Evolutionary conservation across 2,113 vertebrate genomes (phyloP).

Genomic region (Misgurnus anguillicaudatus): DNA sequence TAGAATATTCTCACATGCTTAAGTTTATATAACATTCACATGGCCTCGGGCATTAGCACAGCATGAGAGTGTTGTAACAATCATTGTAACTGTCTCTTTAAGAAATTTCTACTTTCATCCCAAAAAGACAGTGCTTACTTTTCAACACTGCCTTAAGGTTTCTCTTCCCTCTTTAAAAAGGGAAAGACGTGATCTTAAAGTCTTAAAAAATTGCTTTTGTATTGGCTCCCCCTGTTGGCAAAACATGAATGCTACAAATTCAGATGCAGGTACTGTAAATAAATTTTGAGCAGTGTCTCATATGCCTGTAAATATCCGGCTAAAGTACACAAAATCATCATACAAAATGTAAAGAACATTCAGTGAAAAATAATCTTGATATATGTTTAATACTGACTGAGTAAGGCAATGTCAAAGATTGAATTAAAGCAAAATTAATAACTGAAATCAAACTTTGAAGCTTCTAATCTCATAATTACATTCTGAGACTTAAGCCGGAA

Average conservation of each 20-base stretch:
- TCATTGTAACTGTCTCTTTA: not conserved
- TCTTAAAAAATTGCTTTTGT: constrained; percentile 44
- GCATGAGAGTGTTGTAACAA: not conserved
- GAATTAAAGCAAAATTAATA: too few relatives aligned
- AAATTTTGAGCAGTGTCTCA: not conserved
- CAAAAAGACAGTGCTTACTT: not conserved
- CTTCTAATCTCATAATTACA: too few relatives aligned
- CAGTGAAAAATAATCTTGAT: too few relatives aligned
- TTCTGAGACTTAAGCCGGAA: too few relatives aligned
- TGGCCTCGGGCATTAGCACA: constrained; percentile 17
- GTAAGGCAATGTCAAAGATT: too few relatives aligned
- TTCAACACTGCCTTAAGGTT: not conserved
- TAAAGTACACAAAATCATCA: too few relatives aligned
- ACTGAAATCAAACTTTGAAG: too few relatives aligned
- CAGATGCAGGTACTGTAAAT: not conserved
- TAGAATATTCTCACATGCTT: not conserved
- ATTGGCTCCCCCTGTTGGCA: constrained; percentile 71
- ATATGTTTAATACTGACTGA: too few relatives aligned
- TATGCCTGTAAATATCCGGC: too few relatives aligned
- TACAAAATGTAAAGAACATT: too few relatives aligned
- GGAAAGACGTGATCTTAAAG: not conserved
- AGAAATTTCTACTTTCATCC: not conserved
- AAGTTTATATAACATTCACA: constrained; percentile 1
- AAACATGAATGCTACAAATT: not conserved
- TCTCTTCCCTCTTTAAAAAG: not conserved